Evolutionary conservation across 2,113 vertebrate species (phyloP).

Genomic region (Odocoileus virginianus): DNA sequence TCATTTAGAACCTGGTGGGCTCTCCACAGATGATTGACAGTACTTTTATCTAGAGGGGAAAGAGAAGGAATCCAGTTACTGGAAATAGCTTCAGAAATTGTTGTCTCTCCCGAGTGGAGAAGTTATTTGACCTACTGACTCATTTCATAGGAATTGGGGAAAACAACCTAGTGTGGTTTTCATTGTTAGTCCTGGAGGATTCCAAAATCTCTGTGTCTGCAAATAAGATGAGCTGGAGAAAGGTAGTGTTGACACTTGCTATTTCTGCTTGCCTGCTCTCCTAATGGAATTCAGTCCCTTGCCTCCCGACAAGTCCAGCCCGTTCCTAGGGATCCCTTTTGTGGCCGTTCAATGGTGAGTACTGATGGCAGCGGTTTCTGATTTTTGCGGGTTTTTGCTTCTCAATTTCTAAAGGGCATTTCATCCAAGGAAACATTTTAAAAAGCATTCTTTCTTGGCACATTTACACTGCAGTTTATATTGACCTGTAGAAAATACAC

Average conservation of each 20-base stretch:
- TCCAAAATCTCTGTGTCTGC: slow-evolving; percentile 54
- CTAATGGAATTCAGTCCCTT: slow-evolving; percentile 51
- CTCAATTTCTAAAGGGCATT: background rate
- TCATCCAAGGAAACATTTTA: background rate
- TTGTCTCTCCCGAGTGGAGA: slow-evolving; percentile 67
- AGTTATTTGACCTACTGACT: slow-evolving; percentile 84
- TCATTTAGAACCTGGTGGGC: slow-evolving; percentile 54
- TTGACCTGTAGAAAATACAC: background rate
- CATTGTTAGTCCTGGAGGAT: slow-evolving; percentile 76
- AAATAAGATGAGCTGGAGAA: slow-evolving; percentile 40
- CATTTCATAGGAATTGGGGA: slow-evolving; percentile 81
- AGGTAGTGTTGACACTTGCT: slow-evolving; percentile 12
- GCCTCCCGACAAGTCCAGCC: slow-evolving; percentile 31
- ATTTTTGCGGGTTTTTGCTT: background rate
- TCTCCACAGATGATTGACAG: background rate
- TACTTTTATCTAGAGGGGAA: background rate
- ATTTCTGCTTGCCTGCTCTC: slow-evolving; percentile 33
- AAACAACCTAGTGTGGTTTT: slow-evolving; percentile 80
- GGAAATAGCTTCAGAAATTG: slow-evolving; percentile 71
- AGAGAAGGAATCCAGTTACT: background rate
- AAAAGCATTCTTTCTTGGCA: background rate
- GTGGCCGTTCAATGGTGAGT: slow-evolving; percentile 69
- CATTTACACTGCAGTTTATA: background rate
- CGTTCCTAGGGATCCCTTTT: slow-evolving; percentile 27
- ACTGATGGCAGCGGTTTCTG: slow-evolving; percentile 11